Conservation (phyloP, 2,888 invertebrate species). For the Caenorhabditis angaria region DNA sequence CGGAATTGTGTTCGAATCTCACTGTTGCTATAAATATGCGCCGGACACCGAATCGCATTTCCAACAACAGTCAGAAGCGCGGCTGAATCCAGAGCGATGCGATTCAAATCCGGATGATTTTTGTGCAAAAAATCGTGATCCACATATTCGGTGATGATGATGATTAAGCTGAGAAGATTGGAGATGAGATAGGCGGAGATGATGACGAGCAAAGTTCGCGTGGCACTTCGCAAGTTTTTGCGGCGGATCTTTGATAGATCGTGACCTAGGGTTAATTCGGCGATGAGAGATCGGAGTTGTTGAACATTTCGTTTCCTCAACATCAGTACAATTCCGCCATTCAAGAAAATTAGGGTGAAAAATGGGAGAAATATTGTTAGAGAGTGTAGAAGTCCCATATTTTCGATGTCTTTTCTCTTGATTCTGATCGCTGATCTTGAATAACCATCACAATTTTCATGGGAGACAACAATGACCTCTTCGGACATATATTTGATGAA, state of each 20-base stretch:
- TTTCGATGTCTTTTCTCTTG: conserved; percentile 27
- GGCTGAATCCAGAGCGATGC: conserved; percentile 62
- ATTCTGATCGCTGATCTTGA: conserved; percentile 40
- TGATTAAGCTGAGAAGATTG: conserved; percentile 62
- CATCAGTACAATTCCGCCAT: conserved; percentile 71
- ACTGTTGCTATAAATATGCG: conserved; percentile 65
- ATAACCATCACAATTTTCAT: conserved; percentile 50
- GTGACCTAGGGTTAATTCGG: conserved; percentile 68
- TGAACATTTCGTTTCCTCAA: conserved; percentile 67
- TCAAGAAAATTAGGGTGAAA: conserved; percentile 68
- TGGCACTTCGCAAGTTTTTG: conserved; percentile 63
- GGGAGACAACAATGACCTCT: conserved; percentile 42
- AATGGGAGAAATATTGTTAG: conserved; percentile 65
- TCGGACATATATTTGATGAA: conserved; percentile 64
- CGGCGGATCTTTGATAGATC: conserved; percentile 67
- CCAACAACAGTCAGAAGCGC: conserved; percentile 66
- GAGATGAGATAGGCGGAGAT: conserved; percentile 69
- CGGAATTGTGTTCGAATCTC: conserved; percentile 68
- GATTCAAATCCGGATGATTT: conserved; percentile 59
- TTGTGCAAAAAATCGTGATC: conserved; percentile 64
- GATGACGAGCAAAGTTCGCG: conserved; percentile 66
- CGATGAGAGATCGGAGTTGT: conserved; percentile 69
- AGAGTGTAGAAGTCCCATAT: conserved; percentile 47
- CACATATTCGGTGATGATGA: conserved; percentile 66
- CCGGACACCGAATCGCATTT: conserved; percentile 70